phyloP scores from a whole-genome alignment of 35 echinoderm and acorn worm species.

The Apostichopus japonicus region DNA sequence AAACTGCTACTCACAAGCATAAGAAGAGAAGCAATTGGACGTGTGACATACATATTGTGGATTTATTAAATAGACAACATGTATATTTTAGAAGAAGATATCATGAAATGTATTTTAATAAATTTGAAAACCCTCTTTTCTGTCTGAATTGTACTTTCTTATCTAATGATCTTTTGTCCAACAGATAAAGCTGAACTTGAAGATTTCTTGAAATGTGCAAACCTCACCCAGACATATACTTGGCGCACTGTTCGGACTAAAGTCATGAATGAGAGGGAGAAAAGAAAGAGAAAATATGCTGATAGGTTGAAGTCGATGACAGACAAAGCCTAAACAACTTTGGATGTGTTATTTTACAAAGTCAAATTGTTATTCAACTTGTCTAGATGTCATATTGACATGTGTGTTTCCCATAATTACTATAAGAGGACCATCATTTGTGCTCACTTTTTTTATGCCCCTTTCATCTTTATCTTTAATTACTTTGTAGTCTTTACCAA shows the following conservation, averaged over 20 bases:
- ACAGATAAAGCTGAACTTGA: neutral
- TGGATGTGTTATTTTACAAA: no score
- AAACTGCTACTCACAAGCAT: no score
- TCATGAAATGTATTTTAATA: no score
- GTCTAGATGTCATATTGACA: no score
- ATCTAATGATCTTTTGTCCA: neutral
- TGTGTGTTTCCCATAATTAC: no score
- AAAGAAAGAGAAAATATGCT: neutral
- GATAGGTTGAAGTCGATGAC: neutral
- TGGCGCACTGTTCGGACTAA: neutral
- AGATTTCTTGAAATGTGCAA: neutral
- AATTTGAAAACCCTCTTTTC: neutral
- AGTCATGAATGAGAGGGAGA: constrained; percentile 18
- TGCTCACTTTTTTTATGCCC: no score
- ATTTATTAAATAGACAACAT: neutral
- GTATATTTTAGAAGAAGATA: neutral
- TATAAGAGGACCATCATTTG: no score
- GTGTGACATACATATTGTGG: no score
- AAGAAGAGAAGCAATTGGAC: no score
- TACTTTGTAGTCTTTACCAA: no score
- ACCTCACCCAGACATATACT: neutral
- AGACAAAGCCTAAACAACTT: neutral
- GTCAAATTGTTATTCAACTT: no score
- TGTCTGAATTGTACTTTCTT: neutral
- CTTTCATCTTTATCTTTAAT: no score